Evolutionary conservation across 2,888 invertebrate species (phyloP), one percentile per base, ranked within the genome.

Genomic region (Cylindroiulus punctatus): DNA sequence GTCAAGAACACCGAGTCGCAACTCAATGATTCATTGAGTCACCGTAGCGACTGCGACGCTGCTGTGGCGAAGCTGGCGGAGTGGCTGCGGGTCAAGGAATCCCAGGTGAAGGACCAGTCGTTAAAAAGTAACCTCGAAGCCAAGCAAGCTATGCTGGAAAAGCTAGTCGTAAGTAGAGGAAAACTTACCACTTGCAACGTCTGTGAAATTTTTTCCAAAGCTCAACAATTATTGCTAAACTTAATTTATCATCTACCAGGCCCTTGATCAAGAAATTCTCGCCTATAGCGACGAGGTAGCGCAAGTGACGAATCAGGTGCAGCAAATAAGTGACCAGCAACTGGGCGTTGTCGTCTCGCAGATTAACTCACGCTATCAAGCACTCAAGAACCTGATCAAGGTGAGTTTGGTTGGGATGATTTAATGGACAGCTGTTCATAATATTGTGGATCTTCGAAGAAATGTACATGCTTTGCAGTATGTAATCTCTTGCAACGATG

Each of bases 81-180:
- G 84, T 98, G 98, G 98, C 92, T 97, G 85, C 96, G 96, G 90
- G 93, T 94, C 85, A 95, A 95, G 90, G 98, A 98, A 91, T 93
- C 93, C 84, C 94, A 95, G 90, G 93, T 97, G 0, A 96, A 97
- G 91, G 97, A 97, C 90, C 97, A 97, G 91, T 96, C 96, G 88
- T 92, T 97, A 1, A 96, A 96, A 91, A 96, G 94, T 89, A 96
- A 95, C 4, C 93, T 96, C 47, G 96, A 96, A 88, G 94, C 96
- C 1, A 98, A 98, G 91, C 92, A 94, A 88, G 92, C 93, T 12
- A 96, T 97, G 91, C 92, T 97, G 86, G 93, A 94, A 86, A 96
- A 96, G 90, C 92, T 98, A 0, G 94, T 94, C 88, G 91, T 90
- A 87, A 65, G 26, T 65, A 8, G 26, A 26, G 26, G 14, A 7